Percentiles rank a stretch among this genome's conserved stretches.
These are phyloP conservation scores for Liparis tanakae DNA, from an alignment of 2,797 vertebrate species.

Conservation along the genomic window DNA sequence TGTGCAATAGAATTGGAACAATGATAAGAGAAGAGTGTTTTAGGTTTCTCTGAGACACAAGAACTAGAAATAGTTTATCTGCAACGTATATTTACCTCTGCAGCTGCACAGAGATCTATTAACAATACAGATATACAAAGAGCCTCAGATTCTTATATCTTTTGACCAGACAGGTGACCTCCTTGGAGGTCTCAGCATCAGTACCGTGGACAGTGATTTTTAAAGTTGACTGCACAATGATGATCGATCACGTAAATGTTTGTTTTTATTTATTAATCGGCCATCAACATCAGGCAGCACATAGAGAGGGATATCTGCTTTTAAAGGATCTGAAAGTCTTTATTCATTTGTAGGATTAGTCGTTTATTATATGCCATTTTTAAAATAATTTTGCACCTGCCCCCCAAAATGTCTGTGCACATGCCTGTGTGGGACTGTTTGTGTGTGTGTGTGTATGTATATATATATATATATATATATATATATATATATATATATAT, in stretches of 20 bases:
- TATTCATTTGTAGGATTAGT: no score
- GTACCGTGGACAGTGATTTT: no score
- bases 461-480: neutral
- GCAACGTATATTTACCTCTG: neutral
- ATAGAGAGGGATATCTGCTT: neutral
- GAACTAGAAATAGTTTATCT: neutral
- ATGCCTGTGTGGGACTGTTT: neutral
- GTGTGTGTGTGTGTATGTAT: slow-evolving; percentile 1
- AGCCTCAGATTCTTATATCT: neutral
- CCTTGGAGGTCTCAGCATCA: neutral
- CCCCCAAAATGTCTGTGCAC: no score
- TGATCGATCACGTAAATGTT: neutral
- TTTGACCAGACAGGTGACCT: neutral
- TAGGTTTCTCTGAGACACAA: neutral
- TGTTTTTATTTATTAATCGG: neutral
- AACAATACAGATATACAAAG: neutral
- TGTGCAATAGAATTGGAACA: neutral
- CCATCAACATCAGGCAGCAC: neutral
- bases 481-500: slow-evolving; percentile 21
- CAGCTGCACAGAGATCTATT: neutral
- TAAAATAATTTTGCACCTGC: no score
- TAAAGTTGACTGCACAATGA: no score
- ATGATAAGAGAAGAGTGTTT: neutral
- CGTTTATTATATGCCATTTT: no score
- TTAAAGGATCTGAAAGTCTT: neutral